Evolutionary conservation across 2,797 vertebrate genomes (phyloP).

Genomic region (Anolis apletophallus): DNA sequence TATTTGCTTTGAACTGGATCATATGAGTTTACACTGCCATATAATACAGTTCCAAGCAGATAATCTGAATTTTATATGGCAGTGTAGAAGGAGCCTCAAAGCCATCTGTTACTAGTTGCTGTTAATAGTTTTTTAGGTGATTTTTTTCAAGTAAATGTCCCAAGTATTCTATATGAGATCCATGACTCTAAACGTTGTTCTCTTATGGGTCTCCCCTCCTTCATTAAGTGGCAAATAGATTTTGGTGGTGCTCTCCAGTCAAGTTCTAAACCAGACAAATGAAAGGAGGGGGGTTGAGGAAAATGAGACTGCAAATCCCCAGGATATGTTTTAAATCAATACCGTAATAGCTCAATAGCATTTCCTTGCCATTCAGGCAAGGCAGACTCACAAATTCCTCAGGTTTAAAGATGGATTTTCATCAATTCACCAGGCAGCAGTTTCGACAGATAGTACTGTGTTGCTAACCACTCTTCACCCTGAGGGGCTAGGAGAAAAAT

Average conservation of each 20-base stretch:
- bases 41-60: too few species aligned
- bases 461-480: not conserved
- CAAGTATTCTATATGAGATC: not conserved
- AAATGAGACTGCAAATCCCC: slow-evolving; percentile 18
- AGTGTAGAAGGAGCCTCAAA: too few species aligned
- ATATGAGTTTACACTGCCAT: too few species aligned
- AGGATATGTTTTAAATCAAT: slow-evolving; percentile 47
- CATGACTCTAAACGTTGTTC: not conserved
- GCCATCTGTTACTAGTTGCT: not conserved
- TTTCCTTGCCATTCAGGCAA: slow-evolving; percentile 33
- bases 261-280: not conserved
- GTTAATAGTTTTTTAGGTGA: not conserved
- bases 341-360: not conserved
- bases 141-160: not conserved
- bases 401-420: slow-evolving; percentile 39
- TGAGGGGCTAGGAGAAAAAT: not conserved
- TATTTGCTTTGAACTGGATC: too few species aligned
- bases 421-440: slow-evolving; percentile 7
- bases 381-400: not conserved
- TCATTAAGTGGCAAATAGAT: not conserved
- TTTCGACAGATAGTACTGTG: slow-evolving; percentile 17
- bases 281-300: slow-evolving; percentile 20
- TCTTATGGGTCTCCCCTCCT: not conserved
- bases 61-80: too few species aligned
- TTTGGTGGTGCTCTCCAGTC: not conserved